These are phyloP conservation scores for Caenorhabditis angaria DNA, from an alignment of 2,888 invertebrate species.

Conservation along the genomic window DNA sequence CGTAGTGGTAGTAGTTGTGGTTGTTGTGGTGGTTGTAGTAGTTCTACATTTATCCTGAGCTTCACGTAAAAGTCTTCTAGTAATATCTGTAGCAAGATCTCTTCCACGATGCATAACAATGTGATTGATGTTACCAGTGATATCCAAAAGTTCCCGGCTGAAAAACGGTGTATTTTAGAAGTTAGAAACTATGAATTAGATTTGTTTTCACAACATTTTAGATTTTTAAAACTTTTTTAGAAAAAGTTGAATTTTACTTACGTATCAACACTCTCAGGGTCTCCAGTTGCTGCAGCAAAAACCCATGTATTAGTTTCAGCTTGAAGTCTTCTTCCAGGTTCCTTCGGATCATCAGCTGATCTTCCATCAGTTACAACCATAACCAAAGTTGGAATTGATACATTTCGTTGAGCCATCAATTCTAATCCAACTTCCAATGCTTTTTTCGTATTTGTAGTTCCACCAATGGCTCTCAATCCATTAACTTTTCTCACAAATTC, in stretches of 20 bases:
- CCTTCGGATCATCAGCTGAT: slow-evolving; percentile 63
- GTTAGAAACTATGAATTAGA: background rate
- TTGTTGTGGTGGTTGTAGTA: slow-evolving; percentile 55
- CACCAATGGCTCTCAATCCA: slow-evolving; percentile 64
- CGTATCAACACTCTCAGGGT: slow-evolving; percentile 64
- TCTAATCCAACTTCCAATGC: slow-evolving; percentile 64
- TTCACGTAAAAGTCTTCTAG: slow-evolving; percentile 60
- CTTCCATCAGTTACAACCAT: slow-evolving; percentile 69
- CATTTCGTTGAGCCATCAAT: slow-evolving; percentile 64
- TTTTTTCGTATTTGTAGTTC: slow-evolving; percentile 66
- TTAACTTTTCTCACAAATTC: slow-evolving; percentile 60
- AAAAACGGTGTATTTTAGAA: slow-evolving; percentile 17
- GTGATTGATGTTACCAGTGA: slow-evolving; percentile 68
- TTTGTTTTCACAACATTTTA: slow-evolving; percentile 6
- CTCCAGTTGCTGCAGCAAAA: slow-evolving; percentile 69
- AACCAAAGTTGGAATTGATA: slow-evolving; percentile 63
- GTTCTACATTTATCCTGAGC: slow-evolving; percentile 67
- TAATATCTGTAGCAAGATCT: slow-evolving; percentile 65
- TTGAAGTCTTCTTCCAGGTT: slow-evolving; percentile 53
- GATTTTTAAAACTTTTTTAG: background rate
- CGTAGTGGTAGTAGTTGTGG: slow-evolving; percentile 67
- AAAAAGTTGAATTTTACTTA: slow-evolving; percentile 24
- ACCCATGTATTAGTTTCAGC: slow-evolving; percentile 60
- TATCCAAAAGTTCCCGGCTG: slow-evolving; percentile 66
- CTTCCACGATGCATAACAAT: slow-evolving; percentile 69